phyloP scores from a whole-genome alignment of 2,888 invertebrate genomes.

The Mellilla xanthometata region DNA sequence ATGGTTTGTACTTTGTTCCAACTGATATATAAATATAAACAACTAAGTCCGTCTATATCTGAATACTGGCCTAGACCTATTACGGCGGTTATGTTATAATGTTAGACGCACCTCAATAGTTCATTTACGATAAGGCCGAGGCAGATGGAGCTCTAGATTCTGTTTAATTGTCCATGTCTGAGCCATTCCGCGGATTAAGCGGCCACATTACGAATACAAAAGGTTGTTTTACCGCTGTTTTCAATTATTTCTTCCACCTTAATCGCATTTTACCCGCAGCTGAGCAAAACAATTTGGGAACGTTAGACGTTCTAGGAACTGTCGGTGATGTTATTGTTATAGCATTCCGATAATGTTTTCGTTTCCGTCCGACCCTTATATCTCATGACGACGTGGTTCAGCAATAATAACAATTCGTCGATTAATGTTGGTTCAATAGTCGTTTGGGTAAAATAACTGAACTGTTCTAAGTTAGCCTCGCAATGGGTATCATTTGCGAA shows the following conservation, averaged over 20 bases:
- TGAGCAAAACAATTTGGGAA: constrained; percentile 44
- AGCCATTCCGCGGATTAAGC: constrained; percentile 47
- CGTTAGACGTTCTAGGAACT: constrained; percentile 36
- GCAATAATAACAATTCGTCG: neutral
- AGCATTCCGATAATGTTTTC: constrained; percentile 3
- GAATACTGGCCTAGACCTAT: no score
- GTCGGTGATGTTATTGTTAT: constrained; percentile 10
- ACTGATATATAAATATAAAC: no score
- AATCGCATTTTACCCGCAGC: constrained; percentile 54
- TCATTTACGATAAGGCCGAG: constrained; percentile 20
- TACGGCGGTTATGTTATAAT: neutral
- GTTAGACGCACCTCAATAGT: constrained; percentile 7
- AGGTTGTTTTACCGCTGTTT: constrained; percentile 43
- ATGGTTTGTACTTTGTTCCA: no score
- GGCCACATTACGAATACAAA: constrained; percentile 47
- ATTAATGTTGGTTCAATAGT: no score
- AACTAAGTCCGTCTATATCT: no score
- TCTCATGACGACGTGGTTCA: neutral
- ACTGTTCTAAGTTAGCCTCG: no score
- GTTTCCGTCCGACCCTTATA: constrained; percentile 3
- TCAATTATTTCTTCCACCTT: constrained; percentile 44
- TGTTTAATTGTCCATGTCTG: constrained; percentile 48
- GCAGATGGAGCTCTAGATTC: constrained; percentile 32
- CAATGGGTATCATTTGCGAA: no score
- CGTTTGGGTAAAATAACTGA: no score